A percentile compares a stretch with the other conserved stretches of the same genome.
These are phyloP conservation scores for Nebria salina DNA, from an alignment of 2,888 invertebrate genomes.

Conservation along the genomic window DNA sequence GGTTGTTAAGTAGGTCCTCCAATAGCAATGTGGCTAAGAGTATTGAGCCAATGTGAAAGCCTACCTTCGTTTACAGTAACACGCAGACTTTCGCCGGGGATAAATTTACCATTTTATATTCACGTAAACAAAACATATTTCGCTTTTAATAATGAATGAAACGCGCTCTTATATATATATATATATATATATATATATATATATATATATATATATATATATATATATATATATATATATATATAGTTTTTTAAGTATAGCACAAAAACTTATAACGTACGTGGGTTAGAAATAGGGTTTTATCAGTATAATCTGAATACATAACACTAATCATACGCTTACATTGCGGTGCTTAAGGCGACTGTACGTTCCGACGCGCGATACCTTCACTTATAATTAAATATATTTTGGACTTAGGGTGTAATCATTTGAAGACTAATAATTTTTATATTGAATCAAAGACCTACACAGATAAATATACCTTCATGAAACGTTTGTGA, in stretches of 20 bases:
- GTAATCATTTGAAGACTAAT: constrained; percentile 35
- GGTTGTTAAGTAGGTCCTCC: neutral
- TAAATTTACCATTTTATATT: neutral
- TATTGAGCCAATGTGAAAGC: neutral
- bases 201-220: too few species aligned
- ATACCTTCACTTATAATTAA: constrained; percentile 32
- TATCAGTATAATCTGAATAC: constrained; percentile 2
- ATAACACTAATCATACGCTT: constrained; percentile 19
- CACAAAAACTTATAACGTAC: neutral
- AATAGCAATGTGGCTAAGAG: neutral
- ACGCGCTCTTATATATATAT: neutral
- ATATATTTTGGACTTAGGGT: constrained; percentile 35
- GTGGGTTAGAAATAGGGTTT: neutral
- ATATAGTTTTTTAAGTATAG: neutral
- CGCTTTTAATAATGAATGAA: neutral
- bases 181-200: too few species aligned
- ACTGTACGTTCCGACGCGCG: constrained; percentile 6
- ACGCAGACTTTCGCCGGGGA: neutral
- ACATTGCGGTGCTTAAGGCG: constrained; percentile 14
- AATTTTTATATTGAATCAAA: constrained; percentile 39
- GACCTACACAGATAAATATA: constrained; percentile 19
- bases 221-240: too few species aligned
- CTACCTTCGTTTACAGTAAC: neutral
- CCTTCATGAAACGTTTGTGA: constrained; percentile 17
- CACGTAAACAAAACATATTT: neutral